Base-by-base conservation (phyloP, 1,140 invertebrate genomes). In the Lordiphosa collinella region DNA sequence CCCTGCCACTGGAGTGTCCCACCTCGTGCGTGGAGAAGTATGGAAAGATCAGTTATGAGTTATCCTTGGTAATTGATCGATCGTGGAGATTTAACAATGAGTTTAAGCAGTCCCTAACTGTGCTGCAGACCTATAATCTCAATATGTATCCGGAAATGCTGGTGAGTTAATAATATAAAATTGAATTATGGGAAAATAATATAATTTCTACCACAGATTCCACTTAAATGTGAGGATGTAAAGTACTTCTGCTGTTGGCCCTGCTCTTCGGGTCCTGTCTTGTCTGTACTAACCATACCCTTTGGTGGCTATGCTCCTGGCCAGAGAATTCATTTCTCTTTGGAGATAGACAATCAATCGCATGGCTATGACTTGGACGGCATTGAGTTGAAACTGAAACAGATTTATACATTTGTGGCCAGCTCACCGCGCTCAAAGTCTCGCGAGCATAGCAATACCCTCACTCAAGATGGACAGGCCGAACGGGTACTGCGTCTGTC, bases 61-160 rank as follows among this genome's bases (percentile, higher is more conserved):
- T 94, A 1, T 93, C 93, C 74, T 92, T 89, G 3, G 46, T 72
- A 3, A 73, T 96, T 55, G 93, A 95, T 87, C 91, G 94, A 22
- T 93, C 93, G 12, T 95, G 93, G 93, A 92, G 92, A 25, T 93
- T 94, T 68, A 94, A 95, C 87, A 92, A 94, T 61, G 92, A 93
- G 55, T 91, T 91, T 34, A 94, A 93, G 87, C 91, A 90, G 61
- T 91, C 92, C 1, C 93, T 96, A 65, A 94, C 93, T 3, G 92
- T 95, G 4, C 89, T 95, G n/a, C 91, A 92, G 51, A 91, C 92
- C 5, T 91, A 94, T 40, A 93, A 95, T 89, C 91, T 95, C 10
- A 95, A 95, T 88, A 89, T 90, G 73, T 90, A 92, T 36, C 61
- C 87, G 2, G 60, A 82, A 8, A 49, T 74, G 32, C 34, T 86